Evolutionary conservation across 2,888 invertebrate species (phyloP).

Genomic region (Ashinkailepas kermadecensis): DNA sequence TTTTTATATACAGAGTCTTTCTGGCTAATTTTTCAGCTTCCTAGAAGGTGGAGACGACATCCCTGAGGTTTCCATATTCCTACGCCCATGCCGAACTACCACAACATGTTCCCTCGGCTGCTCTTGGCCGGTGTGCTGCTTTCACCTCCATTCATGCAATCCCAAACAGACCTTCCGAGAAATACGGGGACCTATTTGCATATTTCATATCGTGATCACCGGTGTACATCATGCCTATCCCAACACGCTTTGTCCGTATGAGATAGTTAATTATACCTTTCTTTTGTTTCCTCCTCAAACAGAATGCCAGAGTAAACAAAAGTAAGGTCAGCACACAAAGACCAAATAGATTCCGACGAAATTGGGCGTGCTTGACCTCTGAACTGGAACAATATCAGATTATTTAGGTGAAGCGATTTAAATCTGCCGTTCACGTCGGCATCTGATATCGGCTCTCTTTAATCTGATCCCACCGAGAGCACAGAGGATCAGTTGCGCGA

Average conservation of each 20-base stretch:
- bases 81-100: no score
- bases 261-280: neutral
- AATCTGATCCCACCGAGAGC: no score
- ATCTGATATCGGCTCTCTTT: no score
- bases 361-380: neutral
- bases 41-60: no score
- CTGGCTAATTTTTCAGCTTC: no score
- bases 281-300: neutral
- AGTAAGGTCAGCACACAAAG: neutral
- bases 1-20: no score
- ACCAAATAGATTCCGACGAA: conserved; percentile 2
- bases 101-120: no score
- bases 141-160: neutral
- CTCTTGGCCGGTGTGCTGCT: neutral
- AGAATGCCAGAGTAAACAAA: neutral
- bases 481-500: no score
- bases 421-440: neutral
- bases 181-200: neutral
- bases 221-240: conserved; percentile 3
- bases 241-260: neutral
- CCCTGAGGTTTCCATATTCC: no score
- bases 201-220: conserved; percentile 4
- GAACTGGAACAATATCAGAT: neutral
- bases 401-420: neutral
- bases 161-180: neutral